Percentiles rank a stretch among this genome's conserved stretches.
These are phyloP conservation scores for Petrocephalus microphthalmus DNA, from an alignment of 2,113 vertebrate species.

Conservation along the genomic window DNA sequence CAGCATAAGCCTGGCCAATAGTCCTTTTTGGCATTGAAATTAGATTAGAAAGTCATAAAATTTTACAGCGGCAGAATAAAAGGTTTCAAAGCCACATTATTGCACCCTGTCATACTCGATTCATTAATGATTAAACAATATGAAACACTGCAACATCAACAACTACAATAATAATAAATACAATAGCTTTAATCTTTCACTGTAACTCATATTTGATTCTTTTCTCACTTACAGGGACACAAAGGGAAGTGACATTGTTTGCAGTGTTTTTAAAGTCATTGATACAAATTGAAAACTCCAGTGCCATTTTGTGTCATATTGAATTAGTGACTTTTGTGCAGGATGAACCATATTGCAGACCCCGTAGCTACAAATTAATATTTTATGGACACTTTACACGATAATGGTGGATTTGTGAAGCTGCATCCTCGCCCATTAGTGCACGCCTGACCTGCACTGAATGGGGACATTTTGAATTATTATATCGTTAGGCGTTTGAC, in stretches of 20 bases:
- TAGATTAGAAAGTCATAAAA: not conserved
- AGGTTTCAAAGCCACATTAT: not conserved
- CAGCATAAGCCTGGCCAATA: not conserved
- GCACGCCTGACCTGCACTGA: not conserved
- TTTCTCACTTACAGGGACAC: not conserved
- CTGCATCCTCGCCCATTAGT: not conserved
- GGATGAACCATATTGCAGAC: not conserved
- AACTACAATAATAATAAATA: not conserved
- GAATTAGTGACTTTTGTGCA: slow-evolving; percentile 4
- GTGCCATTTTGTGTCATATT: not conserved
- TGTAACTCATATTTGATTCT: not conserved
- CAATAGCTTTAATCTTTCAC: not conserved
- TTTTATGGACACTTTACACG: not conserved
- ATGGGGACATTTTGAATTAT: not conserved
- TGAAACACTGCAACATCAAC: not conserved
- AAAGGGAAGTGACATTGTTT: not conserved
- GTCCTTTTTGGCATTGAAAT: not conserved
- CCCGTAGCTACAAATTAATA: not conserved
- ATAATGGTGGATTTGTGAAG: not conserved
- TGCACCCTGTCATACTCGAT: not conserved
- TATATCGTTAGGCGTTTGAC: not conserved
- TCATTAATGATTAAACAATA: not conserved
- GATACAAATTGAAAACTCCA: not conserved
- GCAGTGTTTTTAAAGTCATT: not conserved
- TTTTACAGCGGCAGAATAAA: not conserved